Evolutionary conservation across 2,797 vertebrate genomes (phyloP), one percentile per base, ranked within the genome.

Genomic region (Enoplosus armatus): DNA sequence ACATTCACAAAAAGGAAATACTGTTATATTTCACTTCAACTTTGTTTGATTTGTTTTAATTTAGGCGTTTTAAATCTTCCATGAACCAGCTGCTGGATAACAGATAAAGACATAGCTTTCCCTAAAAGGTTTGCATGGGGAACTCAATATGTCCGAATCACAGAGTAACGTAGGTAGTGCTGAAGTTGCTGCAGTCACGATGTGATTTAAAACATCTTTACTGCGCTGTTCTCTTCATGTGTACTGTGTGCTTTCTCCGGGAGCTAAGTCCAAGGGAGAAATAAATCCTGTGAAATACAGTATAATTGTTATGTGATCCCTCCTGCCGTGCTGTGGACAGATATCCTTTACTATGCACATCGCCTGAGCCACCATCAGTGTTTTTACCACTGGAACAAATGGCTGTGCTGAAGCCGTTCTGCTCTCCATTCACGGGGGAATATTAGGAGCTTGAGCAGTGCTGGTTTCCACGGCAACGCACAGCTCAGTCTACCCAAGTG

Each of bases 391-490:
- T 90, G 90, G 92, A 91, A 84, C 88, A 93, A 94, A 90, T 90
- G 92, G 90, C 80, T 91, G 90, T 87, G 93, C 89, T 90, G 87
- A 95, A 92, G 84, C 85, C 83, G 86, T 86, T 92, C 91, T 90
- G 94, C 90, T 93, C 93, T 92, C 89, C 92, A 95, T 96, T 96
- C 94, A 92, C 91, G 68, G 93, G 94, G 96, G 95, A 97, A 96
- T 95, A 96, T 95, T 94, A 94, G 94, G 94, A 96, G 96, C 92
- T 94, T 94, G 93, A 87, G 94, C 96, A 95, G 95, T 83, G 83
- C 91, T 84, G 90, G 92, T 98, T 95, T 94, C 97, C 96, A 96
- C 97, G 96, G 96, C 93, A 98, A 98, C 97, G 24, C 86, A 91
- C 85, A 77, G 95, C 95, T 95, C 94, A 75, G 93, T 94, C 94